phyloP scores from a whole-genome alignment of 2,797 vertebrate genomes.

The Eulemur coronatus region DNA sequence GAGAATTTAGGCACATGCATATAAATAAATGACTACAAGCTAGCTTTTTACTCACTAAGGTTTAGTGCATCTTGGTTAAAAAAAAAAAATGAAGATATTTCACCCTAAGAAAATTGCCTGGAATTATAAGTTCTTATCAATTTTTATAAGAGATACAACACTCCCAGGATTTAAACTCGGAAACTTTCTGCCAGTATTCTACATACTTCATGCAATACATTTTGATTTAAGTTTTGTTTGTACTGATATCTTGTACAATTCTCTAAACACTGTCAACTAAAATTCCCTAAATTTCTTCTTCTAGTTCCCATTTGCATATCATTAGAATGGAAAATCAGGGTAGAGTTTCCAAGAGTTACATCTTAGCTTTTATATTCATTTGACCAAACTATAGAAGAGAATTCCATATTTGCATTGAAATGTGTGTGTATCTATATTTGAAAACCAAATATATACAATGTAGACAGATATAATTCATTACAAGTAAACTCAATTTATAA shows the following conservation, averaged over 20 bases:
- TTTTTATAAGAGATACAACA: neutral
- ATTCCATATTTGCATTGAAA: neutral
- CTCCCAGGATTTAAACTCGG: neutral
- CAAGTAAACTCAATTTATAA: neutral
- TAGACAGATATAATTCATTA: constrained; percentile 10
- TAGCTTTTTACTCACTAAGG: neutral
- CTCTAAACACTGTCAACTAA: neutral
- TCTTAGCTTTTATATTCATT: neutral
- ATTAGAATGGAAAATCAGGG: neutral
- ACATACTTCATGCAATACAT: neutral
- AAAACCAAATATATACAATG: neutral
- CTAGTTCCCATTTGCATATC: neutral
- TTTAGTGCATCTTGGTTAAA: neutral
- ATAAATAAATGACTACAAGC: neutral
- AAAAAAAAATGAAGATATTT: neutral
- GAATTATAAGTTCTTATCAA: neutral
- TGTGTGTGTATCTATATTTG: neutral
- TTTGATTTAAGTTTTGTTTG: constrained; percentile 22
- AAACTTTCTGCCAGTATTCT: neutral
- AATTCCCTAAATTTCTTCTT: neutral
- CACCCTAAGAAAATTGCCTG: neutral
- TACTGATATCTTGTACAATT: neutral
- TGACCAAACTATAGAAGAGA: neutral
- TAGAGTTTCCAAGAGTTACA: neutral
- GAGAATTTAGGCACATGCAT: neutral